Conservation (phyloP, 2,797 vertebrate species). For the Lophius americanus region DNA sequence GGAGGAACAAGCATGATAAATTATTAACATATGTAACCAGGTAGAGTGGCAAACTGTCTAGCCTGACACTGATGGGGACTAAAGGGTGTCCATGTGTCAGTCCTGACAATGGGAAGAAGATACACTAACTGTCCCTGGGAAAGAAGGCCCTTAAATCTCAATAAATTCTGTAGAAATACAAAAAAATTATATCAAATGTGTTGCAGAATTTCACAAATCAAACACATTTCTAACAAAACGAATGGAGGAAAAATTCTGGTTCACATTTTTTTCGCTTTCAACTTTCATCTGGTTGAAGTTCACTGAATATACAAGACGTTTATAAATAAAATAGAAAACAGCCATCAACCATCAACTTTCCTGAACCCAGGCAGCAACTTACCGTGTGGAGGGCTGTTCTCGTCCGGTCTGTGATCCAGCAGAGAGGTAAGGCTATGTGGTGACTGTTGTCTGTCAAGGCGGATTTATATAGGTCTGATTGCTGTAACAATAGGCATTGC, state of each 20-base stretch:
- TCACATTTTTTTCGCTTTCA: no score
- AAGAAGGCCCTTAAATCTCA: neutral
- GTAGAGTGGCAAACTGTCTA: conserved; percentile 23
- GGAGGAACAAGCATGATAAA: conserved; percentile 66
- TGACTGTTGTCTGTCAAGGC: conserved; percentile 75
- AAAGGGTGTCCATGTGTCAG: conserved; percentile 1
- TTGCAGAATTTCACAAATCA: no score
- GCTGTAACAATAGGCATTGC: conserved; percentile 88
- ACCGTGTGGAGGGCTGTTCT: conserved; percentile 62
- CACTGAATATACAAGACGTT: no score
- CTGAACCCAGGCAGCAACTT: conserved; percentile 32
- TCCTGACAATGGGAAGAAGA: neutral
- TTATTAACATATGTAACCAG: conserved; percentile 64
- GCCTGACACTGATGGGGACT: conserved; percentile 13
- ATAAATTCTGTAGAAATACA: neutral
- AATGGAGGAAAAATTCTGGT: no score
- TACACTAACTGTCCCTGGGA: neutral
- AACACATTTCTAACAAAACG: neutral
- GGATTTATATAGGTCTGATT: conserved; percentile 94
- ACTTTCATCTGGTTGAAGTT: no score
- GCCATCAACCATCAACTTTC: neutral
- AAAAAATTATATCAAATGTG: neutral
- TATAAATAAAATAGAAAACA: neutral
- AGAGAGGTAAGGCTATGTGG: conserved; percentile 77
- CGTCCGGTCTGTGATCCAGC: conserved; percentile 66